Evolutionary conservation across 1,140 invertebrate genomes (phyloP), one percentile per base, ranked within the genome.

Genomic region (Himalopsyche phryganea): DNA sequence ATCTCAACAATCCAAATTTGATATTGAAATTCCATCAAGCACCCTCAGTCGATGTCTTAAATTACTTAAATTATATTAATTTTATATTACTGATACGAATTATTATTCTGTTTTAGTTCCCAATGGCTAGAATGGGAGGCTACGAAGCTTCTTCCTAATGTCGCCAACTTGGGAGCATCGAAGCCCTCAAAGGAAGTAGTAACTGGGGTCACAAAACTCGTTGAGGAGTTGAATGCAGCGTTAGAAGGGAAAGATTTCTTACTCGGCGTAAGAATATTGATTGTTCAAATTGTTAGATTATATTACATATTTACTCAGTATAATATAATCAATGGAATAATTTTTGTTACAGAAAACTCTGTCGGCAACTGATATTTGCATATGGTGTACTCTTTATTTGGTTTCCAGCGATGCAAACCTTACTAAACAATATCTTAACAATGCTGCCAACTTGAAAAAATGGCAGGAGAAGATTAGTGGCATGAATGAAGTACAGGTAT

Each of bases 111-210:
- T 55, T 55, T 19, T 53, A 79, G 80, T 36, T 79, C 83, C 50
- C 80, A 85, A 69, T 87, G 87, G 82, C 70, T 88, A 46, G 89
- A 92, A 72, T 91, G 88, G 87, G 88, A 91, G 58, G 75, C 82
- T 38, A 81, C 81, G 9, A 74, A 83, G 38, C 78, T 91, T 35
- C 78, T 84, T 57, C 87, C 88, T 42, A 73, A 73, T 11, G 67
- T 82, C 48, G 67, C 71, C 7, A 69, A 75, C 4, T 68, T 83
- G 45, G 66, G 74, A 1, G 70, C 67, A 10, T 68, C 72, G 7
- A 77, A 78, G 61, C 70, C 75, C 50, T 67, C 81, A 10, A 66
- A 73, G 1, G 78, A 80, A 56, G 67, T 79, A 1, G 73, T 78
- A 49, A 72, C 74, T 35, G 68, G 71, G 17, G 67, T 83, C 1